A percentile compares a stretch with the other conserved stretches of the same genome.
These are phyloP conservation scores for Moxostoma hubbsi DNA, from an alignment of 2,797 vertebrate genomes.

Conservation along the genomic window DNA sequence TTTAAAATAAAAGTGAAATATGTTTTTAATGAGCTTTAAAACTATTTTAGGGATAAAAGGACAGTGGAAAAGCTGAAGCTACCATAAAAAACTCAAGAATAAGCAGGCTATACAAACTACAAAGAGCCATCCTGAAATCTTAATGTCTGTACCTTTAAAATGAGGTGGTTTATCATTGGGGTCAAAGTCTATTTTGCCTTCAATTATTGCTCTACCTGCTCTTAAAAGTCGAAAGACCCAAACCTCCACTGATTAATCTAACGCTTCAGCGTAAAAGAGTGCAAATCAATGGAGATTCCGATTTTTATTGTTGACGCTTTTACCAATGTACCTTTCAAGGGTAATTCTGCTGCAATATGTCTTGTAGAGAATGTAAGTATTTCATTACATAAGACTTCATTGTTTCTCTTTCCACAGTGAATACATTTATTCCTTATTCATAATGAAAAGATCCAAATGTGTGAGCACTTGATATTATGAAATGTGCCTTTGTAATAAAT, in stretches of 20 bases:
- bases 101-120: too few species aligned
- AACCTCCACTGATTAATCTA: background rate
- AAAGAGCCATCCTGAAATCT: background rate
- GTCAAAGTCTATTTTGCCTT: conserved; percentile 30
- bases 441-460: background rate
- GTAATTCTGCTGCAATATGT: conserved; percentile 91
- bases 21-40: too few species aligned
- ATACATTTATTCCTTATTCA: background rate
- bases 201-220: background rate
- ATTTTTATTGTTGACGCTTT: conserved; percentile 86
- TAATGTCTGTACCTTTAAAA: conserved; percentile 10
- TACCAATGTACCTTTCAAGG: conserved; percentile 80
- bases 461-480: background rate
- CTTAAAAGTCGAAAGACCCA: background rate
- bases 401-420: background rate
- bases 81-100: too few species aligned
- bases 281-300: conserved; percentile 76
- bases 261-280: background rate
- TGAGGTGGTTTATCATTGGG: background rate
- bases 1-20: too few species aligned
- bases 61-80: background rate
- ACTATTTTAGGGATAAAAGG: background rate
- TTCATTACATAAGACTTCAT: background rate
- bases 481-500: conserved; percentile 8
- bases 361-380: conserved; percentile 86